Percentiles rank a stretch among this genome's conserved stretches.
These are phyloP conservation scores for Eumeta japonica DNA, from an alignment of 1,140 invertebrate species.

Conservation along the genomic window DNA sequence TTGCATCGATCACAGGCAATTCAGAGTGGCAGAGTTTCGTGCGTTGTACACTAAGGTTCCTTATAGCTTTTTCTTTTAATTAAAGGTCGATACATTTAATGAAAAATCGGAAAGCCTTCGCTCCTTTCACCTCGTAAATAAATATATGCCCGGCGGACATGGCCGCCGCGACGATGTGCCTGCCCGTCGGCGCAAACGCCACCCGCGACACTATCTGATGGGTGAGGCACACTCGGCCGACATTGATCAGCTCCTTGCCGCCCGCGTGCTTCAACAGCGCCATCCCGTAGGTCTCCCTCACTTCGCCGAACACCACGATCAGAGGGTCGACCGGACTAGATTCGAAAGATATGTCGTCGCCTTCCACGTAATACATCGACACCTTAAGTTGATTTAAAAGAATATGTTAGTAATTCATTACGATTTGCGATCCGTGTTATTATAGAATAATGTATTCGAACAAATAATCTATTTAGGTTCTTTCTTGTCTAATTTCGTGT, in stretches of 20 bases:
- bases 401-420: no score
- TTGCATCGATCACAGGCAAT: no score
- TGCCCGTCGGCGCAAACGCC: slow-evolving; percentile 35
- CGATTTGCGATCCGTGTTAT: no score
- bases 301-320: slow-evolving; percentile 31
- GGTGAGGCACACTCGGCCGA: slow-evolving; percentile 36
- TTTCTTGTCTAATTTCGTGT: no score
- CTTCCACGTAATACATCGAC: slow-evolving; percentile 24
- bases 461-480: no score
- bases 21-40: no score
- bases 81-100: no score
- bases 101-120: background rate
- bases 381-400: slow-evolving; percentile 16
- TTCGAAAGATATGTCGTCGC: slow-evolving; percentile 31
- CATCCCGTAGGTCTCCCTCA: slow-evolving; percentile 31
- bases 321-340: slow-evolving; percentile 39
- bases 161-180: slow-evolving; percentile 34
- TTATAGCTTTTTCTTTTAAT: no score
- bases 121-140: slow-evolving; percentile 33
- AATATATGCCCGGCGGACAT: slow-evolving; percentile 49
- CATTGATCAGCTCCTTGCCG: slow-evolving; percentile 10
- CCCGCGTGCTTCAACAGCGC: slow-evolving; percentile 19
- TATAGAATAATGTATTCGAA: no score
- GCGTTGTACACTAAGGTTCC: no score
- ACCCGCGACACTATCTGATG: slow-evolving; percentile 41